Percentiles rank a stretch among this genome's conserved stretches.
phyloP scores from a whole-genome alignment of 2,797 vertebrate genomes.

The Vireo griseus region DNA sequence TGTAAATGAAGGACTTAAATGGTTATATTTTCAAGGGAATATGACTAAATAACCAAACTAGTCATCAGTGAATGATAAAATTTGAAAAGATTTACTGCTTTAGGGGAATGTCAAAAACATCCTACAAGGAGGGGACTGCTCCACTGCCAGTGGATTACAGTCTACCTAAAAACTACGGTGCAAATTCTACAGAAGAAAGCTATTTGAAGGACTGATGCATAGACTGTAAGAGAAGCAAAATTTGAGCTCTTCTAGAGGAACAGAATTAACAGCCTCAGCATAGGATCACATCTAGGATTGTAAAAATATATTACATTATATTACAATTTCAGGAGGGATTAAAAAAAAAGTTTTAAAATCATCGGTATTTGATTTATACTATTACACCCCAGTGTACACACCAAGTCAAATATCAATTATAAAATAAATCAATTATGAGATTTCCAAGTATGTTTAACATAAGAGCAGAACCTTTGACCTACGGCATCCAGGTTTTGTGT shows the following conservation, averaged over 20 bases:
- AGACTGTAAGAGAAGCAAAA: not conserved
- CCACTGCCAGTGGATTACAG: not conserved
- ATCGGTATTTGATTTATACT: not conserved
- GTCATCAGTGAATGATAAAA: not conserved
- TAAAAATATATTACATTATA: not conserved
- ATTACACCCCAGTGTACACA: not conserved
- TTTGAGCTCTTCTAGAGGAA: not conserved
- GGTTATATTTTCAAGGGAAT: not conserved
- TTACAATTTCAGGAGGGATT: not conserved
- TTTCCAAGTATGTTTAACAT: not conserved
- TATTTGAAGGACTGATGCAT: not conserved
- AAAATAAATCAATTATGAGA: not conserved
- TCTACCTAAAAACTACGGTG: not conserved
- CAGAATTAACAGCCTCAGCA: not conserved
- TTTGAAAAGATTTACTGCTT: not conserved
- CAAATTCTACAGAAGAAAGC: not conserved
- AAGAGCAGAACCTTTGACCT: conserved; percentile 45
- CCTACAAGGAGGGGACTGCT: not conserved
- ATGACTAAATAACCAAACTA: not conserved
- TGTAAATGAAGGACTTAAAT: not conserved
- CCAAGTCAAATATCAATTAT: not conserved
- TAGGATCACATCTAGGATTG: not conserved
- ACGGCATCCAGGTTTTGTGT: conserved; percentile 29
- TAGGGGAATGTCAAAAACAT: not conserved
- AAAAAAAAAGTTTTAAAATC: not conserved